A percentile compares a stretch with the other conserved stretches of the same genome.
Evolutionary conservation across 2,888 invertebrate genomes (phyloP).

Genomic region (Agrotis exclamationis): DNA sequence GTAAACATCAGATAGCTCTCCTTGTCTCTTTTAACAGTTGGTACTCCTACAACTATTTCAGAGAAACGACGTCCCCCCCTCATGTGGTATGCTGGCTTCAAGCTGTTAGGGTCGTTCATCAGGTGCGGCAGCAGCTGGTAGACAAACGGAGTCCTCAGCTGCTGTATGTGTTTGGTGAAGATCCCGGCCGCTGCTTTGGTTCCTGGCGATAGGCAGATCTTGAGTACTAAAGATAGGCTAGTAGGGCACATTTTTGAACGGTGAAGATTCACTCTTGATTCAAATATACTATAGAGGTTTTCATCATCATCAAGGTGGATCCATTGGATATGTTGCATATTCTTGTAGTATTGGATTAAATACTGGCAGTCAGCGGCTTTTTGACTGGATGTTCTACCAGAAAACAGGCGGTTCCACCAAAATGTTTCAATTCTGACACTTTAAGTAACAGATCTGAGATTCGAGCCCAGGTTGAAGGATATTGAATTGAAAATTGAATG

Average conservation of each 20-base stretch:
- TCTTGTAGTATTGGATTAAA: too few species aligned
- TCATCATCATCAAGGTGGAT: neutral
- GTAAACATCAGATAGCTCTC: conserved; percentile 97
- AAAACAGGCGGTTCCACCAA: too few species aligned
- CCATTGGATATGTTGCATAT: too few species aligned
- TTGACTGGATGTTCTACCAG: too few species aligned
- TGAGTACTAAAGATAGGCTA: neutral
- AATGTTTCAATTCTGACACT: neutral
- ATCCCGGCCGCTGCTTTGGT: conserved; percentile 79
- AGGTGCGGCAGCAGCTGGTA: conserved; percentile 97
- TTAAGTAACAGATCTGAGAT: neutral
- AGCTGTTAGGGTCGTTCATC: conserved; percentile 94
- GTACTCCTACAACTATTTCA: conserved; percentile 96
- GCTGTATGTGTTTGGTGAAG: conserved; percentile 79
- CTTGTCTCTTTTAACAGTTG: conserved; percentile 97
- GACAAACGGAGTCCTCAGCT: conserved; percentile 94
- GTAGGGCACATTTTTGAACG: neutral
- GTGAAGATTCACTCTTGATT: neutral
- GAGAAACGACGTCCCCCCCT: conserved; percentile 94
- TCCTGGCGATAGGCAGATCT: conserved; percentile 60
- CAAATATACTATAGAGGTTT: neutral
- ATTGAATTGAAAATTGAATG: too few species aligned
- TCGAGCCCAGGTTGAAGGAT: neutral
- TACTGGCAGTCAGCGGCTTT: too few species aligned
- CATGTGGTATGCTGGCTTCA: conserved; percentile 95